These are phyloP conservation scores for Eumaeus atala DNA, from an alignment of 1,140 invertebrate genomes.

Conservation along the genomic window DNA sequence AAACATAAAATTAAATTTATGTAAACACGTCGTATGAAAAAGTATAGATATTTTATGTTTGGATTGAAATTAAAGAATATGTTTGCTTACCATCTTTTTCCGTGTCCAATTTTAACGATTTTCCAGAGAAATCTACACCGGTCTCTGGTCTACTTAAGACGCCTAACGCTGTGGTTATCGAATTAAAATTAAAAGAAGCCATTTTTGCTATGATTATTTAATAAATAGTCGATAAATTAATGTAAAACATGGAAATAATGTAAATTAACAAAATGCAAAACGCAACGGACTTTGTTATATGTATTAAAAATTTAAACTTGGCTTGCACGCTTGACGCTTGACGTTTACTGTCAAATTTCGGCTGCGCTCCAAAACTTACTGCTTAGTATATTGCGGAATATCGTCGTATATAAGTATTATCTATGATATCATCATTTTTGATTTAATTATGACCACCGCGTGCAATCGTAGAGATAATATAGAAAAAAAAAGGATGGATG, in stretches of 20 bases:
- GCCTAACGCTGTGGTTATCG: constrained; percentile 42
- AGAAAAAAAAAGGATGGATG: too few relatives aligned
- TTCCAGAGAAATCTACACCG: constrained; percentile 63
- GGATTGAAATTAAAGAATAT: background rate
- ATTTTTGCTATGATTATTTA: constrained; percentile 25
- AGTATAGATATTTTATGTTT: background rate
- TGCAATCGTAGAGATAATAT: too few relatives aligned
- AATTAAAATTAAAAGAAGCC: constrained; percentile 51
- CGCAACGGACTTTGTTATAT: constrained; percentile 37
- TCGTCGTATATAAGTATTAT: too few relatives aligned
- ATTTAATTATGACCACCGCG: too few relatives aligned
- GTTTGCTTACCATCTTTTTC: constrained; percentile 51
- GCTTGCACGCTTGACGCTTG: background rate
- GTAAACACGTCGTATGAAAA: too few relatives aligned
- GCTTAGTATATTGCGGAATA: too few relatives aligned
- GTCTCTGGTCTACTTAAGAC: constrained; percentile 35
- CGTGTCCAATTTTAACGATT: constrained; percentile 55
- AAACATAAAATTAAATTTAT: too few relatives aligned
- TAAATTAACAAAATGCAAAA: constrained; percentile 23
- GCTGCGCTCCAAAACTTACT: background rate
- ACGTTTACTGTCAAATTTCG: background rate
- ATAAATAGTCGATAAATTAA: constrained; percentile 14
- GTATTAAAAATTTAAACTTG: too few relatives aligned
- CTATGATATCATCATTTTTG: too few relatives aligned
- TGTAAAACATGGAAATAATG: constrained; percentile 16